Conservation (phyloP, 2,888 invertebrate species). For the Cremastobaeus sp. region DNA sequence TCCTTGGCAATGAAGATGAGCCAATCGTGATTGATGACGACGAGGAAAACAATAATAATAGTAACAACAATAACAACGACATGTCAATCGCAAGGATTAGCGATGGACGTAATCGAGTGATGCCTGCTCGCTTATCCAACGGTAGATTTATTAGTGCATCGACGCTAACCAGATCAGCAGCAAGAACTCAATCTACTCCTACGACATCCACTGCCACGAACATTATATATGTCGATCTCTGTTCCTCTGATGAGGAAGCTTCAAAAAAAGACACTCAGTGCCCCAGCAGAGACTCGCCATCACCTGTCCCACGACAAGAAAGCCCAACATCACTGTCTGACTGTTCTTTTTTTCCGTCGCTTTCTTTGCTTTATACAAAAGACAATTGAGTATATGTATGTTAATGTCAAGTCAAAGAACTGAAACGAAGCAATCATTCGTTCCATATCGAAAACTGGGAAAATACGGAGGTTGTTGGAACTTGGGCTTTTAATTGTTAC, state of each 20-base stretch:
- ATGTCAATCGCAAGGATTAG: background rate
- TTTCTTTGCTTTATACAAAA: background rate
- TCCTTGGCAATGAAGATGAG: conserved; percentile 57
- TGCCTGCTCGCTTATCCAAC: conserved; percentile 8
- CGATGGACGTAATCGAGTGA: background rate
- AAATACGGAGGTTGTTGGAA: background rate
- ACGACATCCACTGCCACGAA: conserved; percentile 25
- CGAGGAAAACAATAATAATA: conserved; percentile 37
- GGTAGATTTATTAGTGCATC: background rate
- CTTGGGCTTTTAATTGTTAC: conserved; percentile 4
- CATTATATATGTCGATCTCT: conserved; percentile 81
- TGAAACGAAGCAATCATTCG: background rate
- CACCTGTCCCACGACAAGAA: conserved; percentile 12
- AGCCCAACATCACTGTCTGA: background rate
- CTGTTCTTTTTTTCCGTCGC: background rate
- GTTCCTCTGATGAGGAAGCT: conserved; percentile 83
- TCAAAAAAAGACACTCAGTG: conserved; percentile 64
- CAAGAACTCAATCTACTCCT: too few species aligned
- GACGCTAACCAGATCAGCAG: background rate
- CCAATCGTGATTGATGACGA: conserved; percentile 64
- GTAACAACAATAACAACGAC: conserved; percentile 15
- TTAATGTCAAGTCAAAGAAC: background rate
- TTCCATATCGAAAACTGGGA: conserved; percentile 10
- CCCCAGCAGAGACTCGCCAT: conserved; percentile 64
- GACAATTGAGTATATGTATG: background rate